Conservation (phyloP, 1,140 invertebrate species). For the Drosophila biarmipes region DNA sequence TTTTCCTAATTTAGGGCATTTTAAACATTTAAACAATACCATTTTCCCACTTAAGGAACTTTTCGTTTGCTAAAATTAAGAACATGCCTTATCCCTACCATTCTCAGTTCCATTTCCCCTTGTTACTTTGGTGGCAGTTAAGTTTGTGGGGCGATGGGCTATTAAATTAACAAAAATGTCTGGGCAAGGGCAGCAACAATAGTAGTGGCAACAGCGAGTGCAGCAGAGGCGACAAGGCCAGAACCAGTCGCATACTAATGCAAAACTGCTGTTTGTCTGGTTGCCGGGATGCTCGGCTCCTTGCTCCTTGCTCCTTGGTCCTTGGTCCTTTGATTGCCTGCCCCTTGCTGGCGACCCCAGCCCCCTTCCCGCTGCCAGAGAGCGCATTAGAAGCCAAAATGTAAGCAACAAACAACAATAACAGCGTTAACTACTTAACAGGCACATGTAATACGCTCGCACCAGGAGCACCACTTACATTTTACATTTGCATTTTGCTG, state of each 20-base stretch:
- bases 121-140: constrained; percentile 22
- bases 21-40: too few species aligned
- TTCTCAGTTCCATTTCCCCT: too few species aligned
- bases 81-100: too few species aligned
- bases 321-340: too few species aligned
- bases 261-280: constrained; percentile 61
- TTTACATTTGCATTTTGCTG: constrained; percentile 52
- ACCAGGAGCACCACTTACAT: constrained; percentile 37
- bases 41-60: too few species aligned
- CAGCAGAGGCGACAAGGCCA: constrained; percentile 38
- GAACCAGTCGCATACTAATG: constrained; percentile 55
- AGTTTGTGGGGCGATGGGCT: constrained; percentile 19
- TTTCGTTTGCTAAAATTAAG: too few species aligned
- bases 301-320: constrained; percentile 7
- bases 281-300: constrained; percentile 26
- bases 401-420: constrained; percentile 49
- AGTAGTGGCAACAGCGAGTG: constrained; percentile 24
- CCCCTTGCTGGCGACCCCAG: neutral
- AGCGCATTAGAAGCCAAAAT: constrained; percentile 58
- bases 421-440: constrained; percentile 65
- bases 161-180: constrained; percentile 56
- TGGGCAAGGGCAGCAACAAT: constrained; percentile 14
- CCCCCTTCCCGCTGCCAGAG: constrained; percentile 29
- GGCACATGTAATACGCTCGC: constrained; percentile 52
- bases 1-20: too few species aligned